Evolutionary conservation across 2,113 vertebrate species (phyloP), one percentile per base, ranked within the genome.

Genomic region (Hippocampus barbouri): DNA sequence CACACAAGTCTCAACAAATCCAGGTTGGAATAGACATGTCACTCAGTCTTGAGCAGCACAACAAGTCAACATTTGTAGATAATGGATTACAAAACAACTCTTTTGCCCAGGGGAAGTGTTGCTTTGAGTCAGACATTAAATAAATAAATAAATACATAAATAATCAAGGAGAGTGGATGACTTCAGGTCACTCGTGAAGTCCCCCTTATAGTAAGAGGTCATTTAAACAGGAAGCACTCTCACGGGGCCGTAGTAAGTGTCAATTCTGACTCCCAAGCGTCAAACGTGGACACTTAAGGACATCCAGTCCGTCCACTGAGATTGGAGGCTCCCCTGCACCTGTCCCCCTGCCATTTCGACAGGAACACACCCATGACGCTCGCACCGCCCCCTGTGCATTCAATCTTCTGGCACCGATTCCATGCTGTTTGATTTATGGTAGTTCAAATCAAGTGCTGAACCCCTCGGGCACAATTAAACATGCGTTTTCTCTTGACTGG

Each of bases 1-100:
- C n/a, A 70, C 81, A 64, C 92, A 91, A 79, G 92, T 92, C 87
- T 70, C 72, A 83, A 87, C 91, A 92, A 73, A 87, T 83, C 43
- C 81, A 68, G 61, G 79, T 79, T 81, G 70, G 60, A 75, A 72
- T 68, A 70, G 47, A 73, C 75, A 61, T 9, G 45, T 74, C 85
- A 79, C 79, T 79, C 72, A 70, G 75, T 81, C 75, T 69, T 78
- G 67, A 76, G 41, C 53, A 12, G 20, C 45, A 72, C 79, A 71
- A 70, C 30, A 66, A 74, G 57, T 68, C 71, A 45, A 16, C 34
- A 62, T 51, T 68, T 56, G 51, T 2, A 43, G 21, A 3, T 23
- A 41, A 11, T 23, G 47, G 5, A 54, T 43, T 43, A 43, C 2
- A 14, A 64, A 23, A 43, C 40, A 64, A 43, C 40, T 41, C 21